These are phyloP conservation scores for Heterodera carotae DNA, from an alignment of 1,140 invertebrate species.

Conservation along the genomic window DNA sequence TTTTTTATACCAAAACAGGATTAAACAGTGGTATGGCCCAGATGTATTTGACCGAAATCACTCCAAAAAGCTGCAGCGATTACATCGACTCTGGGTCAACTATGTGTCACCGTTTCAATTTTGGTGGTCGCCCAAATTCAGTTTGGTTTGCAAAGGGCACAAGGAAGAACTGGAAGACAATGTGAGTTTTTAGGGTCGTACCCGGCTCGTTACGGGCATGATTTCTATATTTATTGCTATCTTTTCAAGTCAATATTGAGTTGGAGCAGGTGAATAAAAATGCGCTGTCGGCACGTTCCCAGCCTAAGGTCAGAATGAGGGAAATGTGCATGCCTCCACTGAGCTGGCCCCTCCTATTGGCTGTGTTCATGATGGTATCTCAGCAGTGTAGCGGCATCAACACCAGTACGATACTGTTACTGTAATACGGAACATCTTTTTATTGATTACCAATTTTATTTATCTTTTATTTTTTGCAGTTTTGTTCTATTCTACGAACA, in stretches of 20 bases:
- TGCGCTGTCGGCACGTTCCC: constrained; percentile 28
- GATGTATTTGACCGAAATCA: constrained; percentile 84
- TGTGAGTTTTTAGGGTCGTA: constrained; percentile 38
- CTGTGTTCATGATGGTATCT: constrained; percentile 84
- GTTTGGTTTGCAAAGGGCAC: constrained; percentile 68
- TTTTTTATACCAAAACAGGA: too few relatives aligned
- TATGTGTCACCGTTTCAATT: constrained; percentile 85
- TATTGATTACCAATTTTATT: too few relatives aligned
- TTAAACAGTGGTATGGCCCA: constrained; percentile 79
- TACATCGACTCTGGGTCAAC: constrained; percentile 84
- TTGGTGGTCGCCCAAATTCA: constrained; percentile 79
- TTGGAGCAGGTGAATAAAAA: constrained; percentile 59
- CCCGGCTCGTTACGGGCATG: too few relatives aligned
- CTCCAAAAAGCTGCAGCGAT: constrained; percentile 78
- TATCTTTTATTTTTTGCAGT: too few relatives aligned
- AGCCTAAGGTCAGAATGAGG: constrained; percentile 44
- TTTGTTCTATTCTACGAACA: too few relatives aligned
- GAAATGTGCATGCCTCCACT: constrained; percentile 56
- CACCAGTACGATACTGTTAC: constrained; percentile 72
- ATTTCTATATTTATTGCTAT: too few relatives aligned
- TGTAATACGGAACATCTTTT: too few relatives aligned
- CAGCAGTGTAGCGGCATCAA: constrained; percentile 91
- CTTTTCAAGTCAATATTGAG: constrained; percentile 52
- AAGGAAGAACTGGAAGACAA: constrained; percentile 60
- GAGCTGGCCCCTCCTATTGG: constrained; percentile 71